A percentile compares a stretch with the other conserved stretches of the same genome.
Evolutionary conservation across 2,113 vertebrate species (phyloP).

Genomic region (Phocoena sinus): DNA sequence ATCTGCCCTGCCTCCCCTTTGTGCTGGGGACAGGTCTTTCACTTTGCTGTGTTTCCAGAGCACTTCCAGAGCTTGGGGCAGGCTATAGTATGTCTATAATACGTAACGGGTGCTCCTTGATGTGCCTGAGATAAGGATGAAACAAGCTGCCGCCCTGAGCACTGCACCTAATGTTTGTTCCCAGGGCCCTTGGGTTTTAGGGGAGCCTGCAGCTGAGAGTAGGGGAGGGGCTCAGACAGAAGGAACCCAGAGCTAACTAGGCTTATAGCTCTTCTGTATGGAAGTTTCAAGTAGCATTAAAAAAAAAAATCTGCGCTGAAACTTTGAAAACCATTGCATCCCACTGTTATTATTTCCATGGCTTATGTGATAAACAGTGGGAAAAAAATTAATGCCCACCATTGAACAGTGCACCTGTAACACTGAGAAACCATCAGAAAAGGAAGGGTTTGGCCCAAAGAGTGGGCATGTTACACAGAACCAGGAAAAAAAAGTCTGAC

Average conservation of each 20-base stretch:
- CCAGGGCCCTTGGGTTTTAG: background rate
- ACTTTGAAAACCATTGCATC: background rate
- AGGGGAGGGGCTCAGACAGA: background rate
- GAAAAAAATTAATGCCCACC: background rate
- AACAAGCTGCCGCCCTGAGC: background rate
- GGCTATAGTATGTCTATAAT: background rate
- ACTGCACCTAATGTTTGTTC: background rate
- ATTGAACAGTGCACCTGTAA: background rate
- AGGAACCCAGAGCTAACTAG: background rate
- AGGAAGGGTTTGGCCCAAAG: background rate
- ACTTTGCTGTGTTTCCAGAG: background rate
- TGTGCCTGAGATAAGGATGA: conserved; percentile 14
- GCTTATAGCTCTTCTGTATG: background rate
- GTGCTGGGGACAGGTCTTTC: background rate
- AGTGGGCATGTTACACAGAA: background rate
- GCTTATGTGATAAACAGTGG: background rate
- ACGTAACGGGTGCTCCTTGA: background rate
- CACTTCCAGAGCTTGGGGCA: background rate
- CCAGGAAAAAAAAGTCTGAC: background rate
- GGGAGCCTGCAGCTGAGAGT: background rate
- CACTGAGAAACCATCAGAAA: background rate
- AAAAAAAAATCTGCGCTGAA: background rate
- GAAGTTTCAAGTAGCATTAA: background rate
- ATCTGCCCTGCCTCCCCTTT: background rate
- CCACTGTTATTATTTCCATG: background rate